Percentiles rank a stretch among this genome's conserved stretches.
Evolutionary conservation across 2,888 invertebrate genomes (phyloP).

Genomic region (Tetrapedia diversipes): DNA sequence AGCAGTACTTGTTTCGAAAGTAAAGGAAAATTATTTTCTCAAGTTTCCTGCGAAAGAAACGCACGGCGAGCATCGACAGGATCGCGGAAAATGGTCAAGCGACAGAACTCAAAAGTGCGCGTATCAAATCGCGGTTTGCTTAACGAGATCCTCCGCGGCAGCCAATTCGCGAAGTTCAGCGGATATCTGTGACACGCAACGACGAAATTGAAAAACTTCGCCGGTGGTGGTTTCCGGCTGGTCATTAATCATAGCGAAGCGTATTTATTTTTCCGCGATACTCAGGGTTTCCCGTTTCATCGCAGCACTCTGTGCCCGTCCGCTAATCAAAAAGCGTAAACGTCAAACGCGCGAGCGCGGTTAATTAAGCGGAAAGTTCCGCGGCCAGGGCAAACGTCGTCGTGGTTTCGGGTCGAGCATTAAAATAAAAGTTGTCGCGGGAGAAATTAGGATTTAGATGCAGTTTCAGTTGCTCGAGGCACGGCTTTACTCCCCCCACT

Average conservation of each 20-base stretch:
- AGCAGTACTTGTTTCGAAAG: too few species aligned
- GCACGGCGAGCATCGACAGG: too few species aligned
- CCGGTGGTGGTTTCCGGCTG: conserved; percentile 2
- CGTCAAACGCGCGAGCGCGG: not conserved
- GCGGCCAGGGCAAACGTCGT: too few species aligned
- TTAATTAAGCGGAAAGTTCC: conserved; percentile 30
- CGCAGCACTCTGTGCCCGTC: not conserved
- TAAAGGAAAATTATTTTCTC: too few species aligned
- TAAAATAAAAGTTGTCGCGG: conserved; percentile 7
- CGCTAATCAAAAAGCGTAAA: not conserved
- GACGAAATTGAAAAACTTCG: conserved; percentile 27
- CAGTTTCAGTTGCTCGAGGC: conserved; percentile 33
- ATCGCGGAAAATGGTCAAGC: too few species aligned
- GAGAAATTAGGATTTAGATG: conserved; percentile 35
- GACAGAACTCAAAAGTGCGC: not conserved
- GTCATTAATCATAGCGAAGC: conserved; percentile 9
- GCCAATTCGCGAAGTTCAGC: not conserved
- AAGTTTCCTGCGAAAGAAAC: not conserved
- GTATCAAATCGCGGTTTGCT: conserved; percentile 18
- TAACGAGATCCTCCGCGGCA: not conserved
- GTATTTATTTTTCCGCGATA: conserved; percentile 2
- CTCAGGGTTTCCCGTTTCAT: not conserved
- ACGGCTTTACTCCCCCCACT: conserved; percentile 19
- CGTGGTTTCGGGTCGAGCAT: not conserved
- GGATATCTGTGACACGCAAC: conserved; percentile 18